A percentile compares a stretch with the other conserved stretches of the same genome.
These are phyloP conservation scores for Cactoblastis cactorum DNA, from an alignment of 2,888 invertebrate genomes.

Conservation along the genomic window DNA sequence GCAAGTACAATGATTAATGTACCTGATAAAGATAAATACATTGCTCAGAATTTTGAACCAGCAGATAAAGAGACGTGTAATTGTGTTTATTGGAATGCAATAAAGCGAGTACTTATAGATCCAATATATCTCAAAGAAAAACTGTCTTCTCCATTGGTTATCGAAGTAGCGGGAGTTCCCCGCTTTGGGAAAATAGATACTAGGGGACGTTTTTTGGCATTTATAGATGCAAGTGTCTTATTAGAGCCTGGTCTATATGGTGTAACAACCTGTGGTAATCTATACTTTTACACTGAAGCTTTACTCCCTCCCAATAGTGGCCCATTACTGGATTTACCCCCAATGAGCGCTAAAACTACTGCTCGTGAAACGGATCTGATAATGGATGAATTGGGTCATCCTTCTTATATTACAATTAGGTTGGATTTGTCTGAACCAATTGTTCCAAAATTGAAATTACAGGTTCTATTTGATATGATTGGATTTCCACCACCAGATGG, in stretches of 20 bases:
- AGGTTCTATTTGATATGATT: slow-evolving; percentile 45
- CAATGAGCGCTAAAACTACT: slow-evolving; percentile 53
- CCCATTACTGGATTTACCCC: slow-evolving; percentile 54
- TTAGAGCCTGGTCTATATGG: slow-evolving; percentile 53
- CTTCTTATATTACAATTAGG: slow-evolving; percentile 47
- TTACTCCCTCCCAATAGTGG: slow-evolving; percentile 40
- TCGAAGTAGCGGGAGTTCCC: slow-evolving; percentile 67
- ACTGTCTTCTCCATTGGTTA: slow-evolving; percentile 41
- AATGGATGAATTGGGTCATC: slow-evolving; percentile 51
- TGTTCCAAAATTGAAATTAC: slow-evolving; percentile 45
- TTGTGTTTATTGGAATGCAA: slow-evolving; percentile 60
- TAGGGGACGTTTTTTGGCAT: slow-evolving; percentile 60
- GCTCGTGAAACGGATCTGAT: slow-evolving; percentile 43
- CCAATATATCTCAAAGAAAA: slow-evolving; percentile 36
- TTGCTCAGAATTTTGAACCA: slow-evolving; percentile 42
- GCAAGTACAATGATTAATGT: slow-evolving; percentile 45
- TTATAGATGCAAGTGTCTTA: slow-evolving; percentile 51
- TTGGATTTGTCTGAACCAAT: slow-evolving; percentile 57
- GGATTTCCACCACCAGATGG: slow-evolving; percentile 43
- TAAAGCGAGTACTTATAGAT: slow-evolving; percentile 61
- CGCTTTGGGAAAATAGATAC: slow-evolving; percentile 55
- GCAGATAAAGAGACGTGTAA: slow-evolving; percentile 35
- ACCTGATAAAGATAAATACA: slow-evolving; percentile 48
- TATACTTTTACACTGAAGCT: slow-evolving; percentile 46
- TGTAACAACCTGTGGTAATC: slow-evolving; percentile 46